Evolutionary conservation across 2,113 vertebrate genomes (phyloP), one percentile per base, ranked within the genome.

Genomic region (Prietella phreatophila): DNA sequence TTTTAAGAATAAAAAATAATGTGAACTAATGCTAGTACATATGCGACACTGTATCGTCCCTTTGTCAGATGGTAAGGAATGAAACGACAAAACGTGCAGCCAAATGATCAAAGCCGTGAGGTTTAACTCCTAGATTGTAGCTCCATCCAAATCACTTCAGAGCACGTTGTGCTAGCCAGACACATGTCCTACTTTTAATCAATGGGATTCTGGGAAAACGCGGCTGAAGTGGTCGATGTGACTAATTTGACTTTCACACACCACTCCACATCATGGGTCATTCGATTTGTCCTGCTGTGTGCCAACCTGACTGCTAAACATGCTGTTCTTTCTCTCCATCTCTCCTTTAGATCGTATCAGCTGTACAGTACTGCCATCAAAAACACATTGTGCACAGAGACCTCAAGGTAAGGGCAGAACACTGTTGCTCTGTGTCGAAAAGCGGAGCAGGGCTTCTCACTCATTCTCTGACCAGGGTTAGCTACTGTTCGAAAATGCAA

Each of bases 381-480:
- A 90, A 90, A 82, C 89, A 85, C 89, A 90, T 90, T n/a, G 89
- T 90, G 76, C 89, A 90, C 85, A 82, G 89, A 90, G 89, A 90
- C 88, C 89, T 90, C 73, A 90, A 90, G 89, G 89, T 90, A 89
- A 87, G 87, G 42, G 60, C 27, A 9, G 14, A 73, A n/a, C 20
- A 58, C 27, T 73, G 39, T 22, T 50, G 47, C 50, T 80, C n/a
- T 17, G 47, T 47, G 73, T 79, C 55, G 22, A 5, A 1, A 27
- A 76, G 73, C 1, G 11, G 39, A 76, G 42, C 15, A 73, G 36
- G 4, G 73, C 25, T 78, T 78, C 47, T 50, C 73, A 22, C 1
- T 25, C 73, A 73, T 7, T 47, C 75, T 47, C n/a, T 50, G 42
- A 53, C 47, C 47, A n/a, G 15, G 5, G 5, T 55, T 14, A 19